Conservation (phyloP, 2,888 invertebrate species). For the Amblyjoppa fuscipennis region DNA sequence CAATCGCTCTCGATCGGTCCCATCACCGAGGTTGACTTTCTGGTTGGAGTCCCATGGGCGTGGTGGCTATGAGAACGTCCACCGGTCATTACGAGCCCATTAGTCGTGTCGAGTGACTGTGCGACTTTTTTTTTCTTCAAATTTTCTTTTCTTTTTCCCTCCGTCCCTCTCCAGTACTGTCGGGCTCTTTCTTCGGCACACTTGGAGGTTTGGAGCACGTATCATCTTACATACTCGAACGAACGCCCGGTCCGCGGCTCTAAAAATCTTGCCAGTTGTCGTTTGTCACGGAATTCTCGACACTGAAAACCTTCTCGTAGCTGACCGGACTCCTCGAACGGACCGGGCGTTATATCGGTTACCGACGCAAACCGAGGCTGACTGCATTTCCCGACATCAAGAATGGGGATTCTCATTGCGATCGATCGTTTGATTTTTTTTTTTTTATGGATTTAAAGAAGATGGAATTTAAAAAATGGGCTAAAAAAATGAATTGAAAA, state of each 20-base stretch:
- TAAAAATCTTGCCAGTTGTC: conserved; percentile 51
- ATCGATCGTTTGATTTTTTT: background rate
- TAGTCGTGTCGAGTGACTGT: conserved; percentile 73
- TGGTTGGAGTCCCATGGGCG: conserved; percentile 47
- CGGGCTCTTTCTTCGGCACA: background rate
- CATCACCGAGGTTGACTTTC: conserved; percentile 45
- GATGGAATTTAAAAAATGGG: no score
- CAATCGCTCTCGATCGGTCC: background rate
- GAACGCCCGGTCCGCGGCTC: conserved; percentile 18
- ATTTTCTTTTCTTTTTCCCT: conserved; percentile 8
- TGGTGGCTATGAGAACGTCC: conserved; percentile 65
- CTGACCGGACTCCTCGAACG: conserved; percentile 25
- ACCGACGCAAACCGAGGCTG: background rate
- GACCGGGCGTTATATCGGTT: conserved; percentile 45
- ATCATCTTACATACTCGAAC: conserved; percentile 59
- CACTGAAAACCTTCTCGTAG: conserved; percentile 45
- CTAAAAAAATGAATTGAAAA: background rate
- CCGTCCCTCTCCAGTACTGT: conserved; percentile 23
- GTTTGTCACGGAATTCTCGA: conserved; percentile 51
- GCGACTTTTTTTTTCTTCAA: conserved; percentile 11
- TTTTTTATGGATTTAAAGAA: no score
- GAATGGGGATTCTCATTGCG: background rate
- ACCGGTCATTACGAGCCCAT: conserved; percentile 77
- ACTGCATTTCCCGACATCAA: background rate
- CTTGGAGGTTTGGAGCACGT: conserved; percentile 33